Evolutionary conservation across 1,140 invertebrate genomes (phyloP), one percentile per base, ranked within the genome.

Genomic region (Leptopilina clavipes): DNA sequence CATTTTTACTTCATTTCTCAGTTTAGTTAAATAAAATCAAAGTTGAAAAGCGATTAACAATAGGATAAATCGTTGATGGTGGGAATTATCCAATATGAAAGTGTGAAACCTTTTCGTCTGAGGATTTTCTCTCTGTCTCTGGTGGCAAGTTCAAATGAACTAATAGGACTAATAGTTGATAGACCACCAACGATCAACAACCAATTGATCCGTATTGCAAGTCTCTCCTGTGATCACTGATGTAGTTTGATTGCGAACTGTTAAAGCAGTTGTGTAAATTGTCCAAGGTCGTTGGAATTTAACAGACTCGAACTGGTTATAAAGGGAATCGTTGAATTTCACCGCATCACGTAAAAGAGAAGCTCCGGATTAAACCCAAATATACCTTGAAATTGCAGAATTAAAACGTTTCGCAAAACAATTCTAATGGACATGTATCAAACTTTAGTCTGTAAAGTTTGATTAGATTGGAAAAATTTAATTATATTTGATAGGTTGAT

Each of bases 241-340:
- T 65, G 19, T 65, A 65, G 56, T 65, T 65, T 65, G 56, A 65
- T 65, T 65, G 56, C 56, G 22, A 65, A 25, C 56, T 65, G 56
- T 65, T 65, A 65, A 65, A 31, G 19, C 56, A 3, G 19, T 65
- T 65, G 22, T 65, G 56, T 65, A 25, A 65, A 25, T 31, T 59
- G 54, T 19, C 18, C 5, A 19, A 59, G 18, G 54, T 1, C 19
- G 54, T 59, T 25, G 19, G 22, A 25, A 12, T 65, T 65, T 65
- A 65, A 65, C 56, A 22, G 19, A 65, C 22, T 14, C 19, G 14
- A 59, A 59, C 7, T 59, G 18, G 56, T 65, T 65, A 65, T 65
- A 22, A 65, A 65, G 22, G 56, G 22, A 65, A 65, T 65, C 56
- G 56, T 25, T 65, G 56, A 65, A 14, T 65, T 65, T 31, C 22